Evolutionary conservation across 2,797 vertebrate genomes (phyloP).

Genomic region (Pseudochirops corinnae): DNA sequence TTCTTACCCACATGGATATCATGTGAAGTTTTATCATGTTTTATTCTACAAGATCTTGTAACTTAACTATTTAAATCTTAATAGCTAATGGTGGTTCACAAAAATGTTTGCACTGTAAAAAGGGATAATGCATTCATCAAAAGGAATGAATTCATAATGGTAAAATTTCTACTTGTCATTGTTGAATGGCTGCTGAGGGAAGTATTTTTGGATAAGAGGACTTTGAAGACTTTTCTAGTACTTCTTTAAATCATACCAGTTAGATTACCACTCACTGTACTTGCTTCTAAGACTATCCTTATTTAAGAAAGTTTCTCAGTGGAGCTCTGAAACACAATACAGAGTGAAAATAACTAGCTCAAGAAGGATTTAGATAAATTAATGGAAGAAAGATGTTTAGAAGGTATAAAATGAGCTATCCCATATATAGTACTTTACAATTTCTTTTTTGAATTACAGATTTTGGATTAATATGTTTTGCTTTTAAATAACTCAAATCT

Average conservation of each 20-base stretch:
- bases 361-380: not conserved
- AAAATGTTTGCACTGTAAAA: not conserved
- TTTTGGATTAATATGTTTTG: not conserved
- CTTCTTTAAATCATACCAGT: not conserved
- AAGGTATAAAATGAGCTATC: not conserved
- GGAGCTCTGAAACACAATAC: not conserved
- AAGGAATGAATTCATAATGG: not conserved
- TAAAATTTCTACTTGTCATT: not conserved
- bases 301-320: not conserved
- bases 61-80: not conserved
- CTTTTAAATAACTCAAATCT: not conserved
- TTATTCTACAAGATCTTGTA: not conserved
- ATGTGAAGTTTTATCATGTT: not conserved
- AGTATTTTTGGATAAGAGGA: not conserved
- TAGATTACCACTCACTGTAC: not conserved
- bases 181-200: not conserved
- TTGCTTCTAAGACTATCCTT: not conserved
- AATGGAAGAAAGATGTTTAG: not conserved
- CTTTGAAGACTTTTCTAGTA: not conserved
- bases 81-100: not conserved
- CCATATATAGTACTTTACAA: not conserved
- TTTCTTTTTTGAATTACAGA: not conserved
- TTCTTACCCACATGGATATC: not conserved
- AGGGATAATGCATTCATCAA: not conserved
- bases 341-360: not conserved